Conservation (phyloP, 92 coral and sea anemone species). For the Epizoanthus scotinus region DNA sequence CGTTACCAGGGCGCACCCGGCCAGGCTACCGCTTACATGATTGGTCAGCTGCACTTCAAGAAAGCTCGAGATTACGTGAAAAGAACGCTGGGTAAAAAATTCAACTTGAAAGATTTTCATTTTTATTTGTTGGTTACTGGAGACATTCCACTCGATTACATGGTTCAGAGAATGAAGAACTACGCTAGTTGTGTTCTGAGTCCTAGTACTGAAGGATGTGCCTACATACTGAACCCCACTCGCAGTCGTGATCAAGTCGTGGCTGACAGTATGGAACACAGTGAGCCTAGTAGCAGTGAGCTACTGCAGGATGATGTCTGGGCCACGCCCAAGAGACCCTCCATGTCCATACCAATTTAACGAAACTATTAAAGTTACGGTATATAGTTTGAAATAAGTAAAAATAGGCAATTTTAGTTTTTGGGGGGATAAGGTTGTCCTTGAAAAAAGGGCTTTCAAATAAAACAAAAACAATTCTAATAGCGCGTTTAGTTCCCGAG, state of each 20-base stretch:
- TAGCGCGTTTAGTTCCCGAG: no score
- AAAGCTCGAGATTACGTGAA: constrained; percentile 55
- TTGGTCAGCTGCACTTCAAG: constrained; percentile 72
- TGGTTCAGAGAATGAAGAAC: constrained; percentile 52
- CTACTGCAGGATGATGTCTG: constrained; percentile 15
- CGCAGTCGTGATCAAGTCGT: constrained; percentile 16
- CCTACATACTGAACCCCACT: constrained; percentile 48
- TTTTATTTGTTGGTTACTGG: constrained; percentile 61
- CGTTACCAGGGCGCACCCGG: constrained; percentile 92
- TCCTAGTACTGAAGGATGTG: constrained; percentile 48
- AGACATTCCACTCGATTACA: constrained; percentile 64
- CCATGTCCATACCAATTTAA: constrained; percentile 1
- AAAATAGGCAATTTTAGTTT: no score
- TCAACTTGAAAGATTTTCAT: constrained; percentile 82
- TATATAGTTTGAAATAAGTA: not conserved
- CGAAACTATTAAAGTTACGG: not conserved
- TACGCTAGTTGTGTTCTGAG: constrained; percentile 55
- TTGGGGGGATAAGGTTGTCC: no score
- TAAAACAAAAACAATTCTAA: no score
- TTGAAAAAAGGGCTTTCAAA: no score
- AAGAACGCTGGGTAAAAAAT: constrained; percentile 61
- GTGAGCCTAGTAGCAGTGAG: not conserved
- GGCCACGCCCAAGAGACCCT: constrained; percentile 5
- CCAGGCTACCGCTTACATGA: constrained; percentile 84
- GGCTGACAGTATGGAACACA: not conserved